phyloP scores from a whole-genome alignment of 2,797 vertebrate species.

The Pseudochirops cupreus region DNA sequence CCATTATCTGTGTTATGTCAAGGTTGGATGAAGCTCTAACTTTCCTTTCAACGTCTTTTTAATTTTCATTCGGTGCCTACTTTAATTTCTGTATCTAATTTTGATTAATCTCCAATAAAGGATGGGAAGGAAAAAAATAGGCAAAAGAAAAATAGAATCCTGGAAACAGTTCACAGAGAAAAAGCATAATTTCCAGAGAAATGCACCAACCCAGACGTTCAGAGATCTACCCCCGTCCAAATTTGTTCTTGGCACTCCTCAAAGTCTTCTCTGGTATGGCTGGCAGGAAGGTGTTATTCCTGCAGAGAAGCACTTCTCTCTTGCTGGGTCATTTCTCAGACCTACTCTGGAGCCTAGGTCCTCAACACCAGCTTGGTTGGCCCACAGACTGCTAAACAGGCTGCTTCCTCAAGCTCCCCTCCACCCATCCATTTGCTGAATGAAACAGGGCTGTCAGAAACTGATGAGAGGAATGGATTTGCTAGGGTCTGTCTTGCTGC shows the following conservation, averaged over 20 bases:
- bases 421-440: background rate
- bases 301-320: background rate
- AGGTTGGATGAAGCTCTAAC: slow-evolving; percentile 53
- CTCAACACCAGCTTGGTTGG: background rate
- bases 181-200: slow-evolving; percentile 49
- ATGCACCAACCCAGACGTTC: slow-evolving; percentile 2
- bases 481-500: background rate
- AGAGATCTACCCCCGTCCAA: slow-evolving; percentile 23
- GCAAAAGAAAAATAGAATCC: slow-evolving; percentile 11
- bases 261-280: slow-evolving; percentile 7
- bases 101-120: slow-evolving; percentile 47
- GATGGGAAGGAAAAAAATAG: slow-evolving; percentile 9
- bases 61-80: background rate
- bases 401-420: background rate
- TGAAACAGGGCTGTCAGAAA: background rate
- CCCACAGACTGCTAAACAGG: background rate
- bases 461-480: background rate
- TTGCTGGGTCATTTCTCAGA: background rate
- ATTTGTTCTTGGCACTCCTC: slow-evolving; percentile 43
- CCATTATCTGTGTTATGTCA: background rate
- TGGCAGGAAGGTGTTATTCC: slow-evolving; percentile 36
- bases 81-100: slow-evolving; percentile 59
- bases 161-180: slow-evolving; percentile 34
- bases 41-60: slow-evolving; percentile 67
- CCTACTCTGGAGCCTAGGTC: background rate